Evolutionary conservation across 1,140 invertebrate genomes (phyloP), one percentile per base, ranked within the genome.

Genomic region (Philotrypesis tridentata): DNA sequence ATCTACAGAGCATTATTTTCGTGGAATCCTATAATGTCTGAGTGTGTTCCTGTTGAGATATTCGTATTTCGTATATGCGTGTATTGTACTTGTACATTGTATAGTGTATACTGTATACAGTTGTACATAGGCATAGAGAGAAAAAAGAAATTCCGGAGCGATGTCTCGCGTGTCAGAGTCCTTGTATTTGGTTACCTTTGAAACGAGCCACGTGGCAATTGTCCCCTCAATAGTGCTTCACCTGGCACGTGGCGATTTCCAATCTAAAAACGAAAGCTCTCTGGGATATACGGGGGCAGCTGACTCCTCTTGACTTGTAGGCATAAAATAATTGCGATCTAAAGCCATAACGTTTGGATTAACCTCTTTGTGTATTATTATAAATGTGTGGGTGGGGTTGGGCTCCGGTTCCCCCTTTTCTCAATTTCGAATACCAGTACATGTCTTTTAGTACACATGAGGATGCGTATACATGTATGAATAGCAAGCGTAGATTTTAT

Each of bases 221-320:
- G 84, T 86, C 77, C 84, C 73, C 72, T 61, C 40, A 61, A 21
- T 68, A 76, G 82, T 86, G 78, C 88, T 89, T 89, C 88, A 91
- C 88, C 88, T 90, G 89, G 84, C 89, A 91, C 89, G 89, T 91
- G 90, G 79, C 89, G 82, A 86, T 72, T 72, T 60, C 21, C 7
- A 48, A 78, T 78, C 55, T 68, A 60, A 71, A 79, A 60, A 55
- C 5, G 40, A 40, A 25, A 8, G 14, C 17, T 25, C 25, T 4
- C 1, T 37, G 14, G 21, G 21, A 0, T 21, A n/a, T 55, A 9
- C 8, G 23, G 43, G 43, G 67, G 17, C 23, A 21, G 23, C 43
- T n/a, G 29, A 11, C n/a, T 7, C 3, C 29, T 68, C 86, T 89
- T 89, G 88, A 89, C 89, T 89, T 87, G 72, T 84, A 82, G 79